Evolutionary conservation across 2,797 vertebrate species (phyloP).

Genomic region (Dallia pectoralis): DNA sequence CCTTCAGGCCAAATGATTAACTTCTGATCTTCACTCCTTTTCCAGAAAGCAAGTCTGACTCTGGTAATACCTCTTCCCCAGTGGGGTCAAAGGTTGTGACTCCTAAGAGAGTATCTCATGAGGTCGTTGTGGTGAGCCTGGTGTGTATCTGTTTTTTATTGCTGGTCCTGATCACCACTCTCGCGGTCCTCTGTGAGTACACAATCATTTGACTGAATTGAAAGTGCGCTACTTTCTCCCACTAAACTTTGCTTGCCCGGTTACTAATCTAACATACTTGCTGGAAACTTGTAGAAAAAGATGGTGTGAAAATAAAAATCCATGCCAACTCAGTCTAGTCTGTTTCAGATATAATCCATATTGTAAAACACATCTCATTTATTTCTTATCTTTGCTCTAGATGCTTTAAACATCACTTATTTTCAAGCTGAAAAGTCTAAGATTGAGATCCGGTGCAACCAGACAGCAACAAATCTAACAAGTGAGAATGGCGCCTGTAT

Average conservation of each 20-base stretch:
- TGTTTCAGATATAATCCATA: background rate
- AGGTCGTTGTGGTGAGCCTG: background rate
- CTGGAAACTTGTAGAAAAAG: background rate
- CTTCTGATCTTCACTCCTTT: no score
- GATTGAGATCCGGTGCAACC: no score
- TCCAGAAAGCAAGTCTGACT: background rate
- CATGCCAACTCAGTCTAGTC: background rate
- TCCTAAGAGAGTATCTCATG: background rate
- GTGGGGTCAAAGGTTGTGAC: background rate
- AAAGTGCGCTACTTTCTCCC: no score
- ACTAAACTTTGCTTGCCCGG: background rate
- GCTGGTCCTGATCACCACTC: background rate
- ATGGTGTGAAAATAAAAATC: background rate
- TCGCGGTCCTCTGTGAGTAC: background rate
- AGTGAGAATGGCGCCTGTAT: no score
- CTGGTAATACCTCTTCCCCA: background rate
- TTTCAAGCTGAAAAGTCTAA: background rate
- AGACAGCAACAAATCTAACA: no score
- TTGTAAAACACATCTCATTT: background rate
- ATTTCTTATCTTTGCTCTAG: background rate
- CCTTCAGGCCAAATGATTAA: no score
- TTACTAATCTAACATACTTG: background rate
- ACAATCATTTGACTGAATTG: background rate
- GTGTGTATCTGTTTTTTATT: background rate
- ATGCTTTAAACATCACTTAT: background rate